Evolutionary conservation across 2,888 invertebrate genomes (phyloP).

Genomic region (Drosophila lacicola): DNA sequence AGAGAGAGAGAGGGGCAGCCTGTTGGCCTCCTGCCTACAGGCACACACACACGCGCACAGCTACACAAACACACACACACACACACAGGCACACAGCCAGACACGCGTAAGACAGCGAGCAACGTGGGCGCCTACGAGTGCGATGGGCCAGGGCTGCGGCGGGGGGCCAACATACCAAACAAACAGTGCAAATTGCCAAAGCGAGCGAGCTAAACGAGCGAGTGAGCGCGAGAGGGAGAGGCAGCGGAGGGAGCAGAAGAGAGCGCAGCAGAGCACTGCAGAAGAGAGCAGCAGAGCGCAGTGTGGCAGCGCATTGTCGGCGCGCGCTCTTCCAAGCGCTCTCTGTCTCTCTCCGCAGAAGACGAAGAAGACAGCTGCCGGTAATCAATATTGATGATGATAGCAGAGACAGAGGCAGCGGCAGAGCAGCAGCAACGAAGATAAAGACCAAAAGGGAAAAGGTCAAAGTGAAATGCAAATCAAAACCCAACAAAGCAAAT

Average conservation of each 20-base stretch:
- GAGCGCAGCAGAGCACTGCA: slow-evolving; percentile 2
- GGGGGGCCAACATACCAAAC: slow-evolving; percentile 45
- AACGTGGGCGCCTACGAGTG: slow-evolving; percentile 80
- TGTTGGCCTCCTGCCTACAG: slow-evolving; percentile 63
- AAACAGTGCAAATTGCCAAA: slow-evolving; percentile 71
- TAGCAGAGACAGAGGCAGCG: slow-evolving; percentile 54
- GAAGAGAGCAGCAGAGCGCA: slow-evolving; percentile 24
- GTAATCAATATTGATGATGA: slow-evolving; percentile 80
- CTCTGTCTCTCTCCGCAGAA: slow-evolving; percentile 37
- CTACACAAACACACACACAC: background rate
- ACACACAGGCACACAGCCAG: slow-evolving; percentile 10
- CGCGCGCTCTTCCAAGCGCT: slow-evolving; percentile 15
- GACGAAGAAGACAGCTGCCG: slow-evolving; percentile 76
- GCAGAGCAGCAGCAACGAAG: slow-evolving; percentile 42
- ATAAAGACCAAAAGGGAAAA: slow-evolving; percentile 67
- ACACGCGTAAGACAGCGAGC: slow-evolving; percentile 43
- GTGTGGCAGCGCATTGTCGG: slow-evolving; percentile 28
- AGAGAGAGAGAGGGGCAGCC: slow-evolving; percentile 47
- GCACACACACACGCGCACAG: slow-evolving; percentile 21
- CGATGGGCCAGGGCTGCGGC: slow-evolving; percentile 54
- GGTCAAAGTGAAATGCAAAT: slow-evolving; percentile 65
- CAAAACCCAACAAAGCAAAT: slow-evolving; percentile 38
- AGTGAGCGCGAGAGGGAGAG: slow-evolving; percentile 8
- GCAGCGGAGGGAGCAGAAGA: slow-evolving; percentile 7
- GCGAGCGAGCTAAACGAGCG: slow-evolving; percentile 7